Percentiles rank a stretch among this genome's conserved stretches.
phyloP scores from a whole-genome alignment of 2,888 invertebrate species.

The Tanytarsus gracilentus region DNA sequence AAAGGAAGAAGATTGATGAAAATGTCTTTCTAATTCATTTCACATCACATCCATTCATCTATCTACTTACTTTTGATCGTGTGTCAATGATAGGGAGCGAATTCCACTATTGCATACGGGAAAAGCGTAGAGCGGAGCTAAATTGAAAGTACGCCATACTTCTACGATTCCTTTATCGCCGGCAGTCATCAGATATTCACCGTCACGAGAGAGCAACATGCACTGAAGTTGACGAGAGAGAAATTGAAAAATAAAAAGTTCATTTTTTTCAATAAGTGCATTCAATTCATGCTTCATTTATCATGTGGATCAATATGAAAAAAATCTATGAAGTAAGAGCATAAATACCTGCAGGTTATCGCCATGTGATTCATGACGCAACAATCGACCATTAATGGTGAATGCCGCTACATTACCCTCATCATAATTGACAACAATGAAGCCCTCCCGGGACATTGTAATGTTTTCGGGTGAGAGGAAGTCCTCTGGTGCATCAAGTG shows the following conservation, averaged over 20 bases:
- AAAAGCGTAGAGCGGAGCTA: constrained; percentile 94
- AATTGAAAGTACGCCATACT: constrained; percentile 96
- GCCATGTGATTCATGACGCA: constrained; percentile 84
- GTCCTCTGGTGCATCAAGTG: constrained; percentile 72
- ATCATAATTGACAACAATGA: constrained; percentile 89
- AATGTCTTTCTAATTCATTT: neutral
- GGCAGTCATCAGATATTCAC: constrained; percentile 96
- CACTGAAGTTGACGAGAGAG: constrained; percentile 51
- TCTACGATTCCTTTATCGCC: constrained; percentile 96
- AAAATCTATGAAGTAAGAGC: constrained; percentile 1
- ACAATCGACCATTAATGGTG: constrained; percentile 85
- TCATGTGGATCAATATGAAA: neutral
- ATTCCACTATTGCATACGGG: constrained; percentile 95
- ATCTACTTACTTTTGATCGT: constrained; percentile 91
- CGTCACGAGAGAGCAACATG: constrained; percentile 89
- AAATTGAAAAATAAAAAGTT: constrained; percentile 1
- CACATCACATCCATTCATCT: no score
- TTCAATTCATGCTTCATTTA: neutral
- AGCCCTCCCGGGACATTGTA: constrained; percentile 91
- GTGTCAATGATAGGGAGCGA: constrained; percentile 86
- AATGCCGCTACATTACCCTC: constrained; percentile 87
- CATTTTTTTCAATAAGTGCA: constrained; percentile 1
- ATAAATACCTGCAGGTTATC: constrained; percentile 81
- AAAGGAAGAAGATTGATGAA: constrained; percentile 24
- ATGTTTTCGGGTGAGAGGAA: constrained; percentile 75